Evolutionary conservation across 92 coral and sea anemone species (phyloP).

Genomic region (Bergia puertoricense): DNA sequence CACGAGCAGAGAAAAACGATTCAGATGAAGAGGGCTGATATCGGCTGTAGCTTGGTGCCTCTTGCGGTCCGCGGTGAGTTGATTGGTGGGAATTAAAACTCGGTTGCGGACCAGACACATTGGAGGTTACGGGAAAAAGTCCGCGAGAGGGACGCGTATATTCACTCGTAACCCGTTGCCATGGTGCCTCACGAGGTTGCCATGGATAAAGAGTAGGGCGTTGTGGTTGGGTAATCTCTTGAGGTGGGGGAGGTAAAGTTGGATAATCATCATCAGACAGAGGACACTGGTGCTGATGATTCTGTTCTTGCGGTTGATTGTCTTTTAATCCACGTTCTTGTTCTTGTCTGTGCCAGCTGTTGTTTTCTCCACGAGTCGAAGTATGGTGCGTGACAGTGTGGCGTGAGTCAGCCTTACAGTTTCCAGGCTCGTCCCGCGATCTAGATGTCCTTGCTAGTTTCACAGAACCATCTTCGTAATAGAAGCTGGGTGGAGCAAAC

Average conservation of each 20-base stretch:
- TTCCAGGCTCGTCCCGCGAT: constrained; percentile 25
- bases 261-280: constrained; percentile 40
- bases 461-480: constrained; percentile 54
- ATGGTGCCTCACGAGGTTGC: constrained; percentile 46
- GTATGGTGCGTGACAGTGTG: not conserved
- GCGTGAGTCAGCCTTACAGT: not conserved
- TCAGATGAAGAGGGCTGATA: not conserved
- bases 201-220: constrained; percentile 11
- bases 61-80: not conserved
- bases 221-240: constrained; percentile 16
- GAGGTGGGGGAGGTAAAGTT: constrained; percentile 67
- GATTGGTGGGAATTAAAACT: not conserved
- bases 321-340: not conserved
- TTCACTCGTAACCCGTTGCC: not conserved
- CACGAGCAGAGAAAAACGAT: not conserved
- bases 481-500: constrained; percentile 94
- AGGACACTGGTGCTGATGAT: constrained; percentile 15
- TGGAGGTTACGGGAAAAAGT: not conserved
- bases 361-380: not conserved
- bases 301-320: constrained; percentile 16
- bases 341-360: not conserved
- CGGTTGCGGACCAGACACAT: not conserved
- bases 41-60: not conserved
- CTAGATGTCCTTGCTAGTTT: not conserved
- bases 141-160: not conserved